Evolutionary conservation across 2,888 invertebrate genomes (phyloP).

Genomic region (Micoletzkya japonica): DNA sequence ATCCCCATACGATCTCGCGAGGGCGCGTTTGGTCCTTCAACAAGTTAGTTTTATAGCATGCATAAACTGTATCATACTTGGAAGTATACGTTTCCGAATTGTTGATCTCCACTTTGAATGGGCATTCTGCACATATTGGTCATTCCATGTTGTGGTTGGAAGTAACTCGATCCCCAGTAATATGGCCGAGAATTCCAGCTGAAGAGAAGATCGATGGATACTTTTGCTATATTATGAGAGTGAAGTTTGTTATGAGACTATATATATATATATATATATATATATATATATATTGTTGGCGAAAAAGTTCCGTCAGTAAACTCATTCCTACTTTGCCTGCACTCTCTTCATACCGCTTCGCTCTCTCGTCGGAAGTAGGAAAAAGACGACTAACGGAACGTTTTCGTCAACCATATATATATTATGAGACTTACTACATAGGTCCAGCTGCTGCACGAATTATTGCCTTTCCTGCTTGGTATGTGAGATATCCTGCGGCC

Average conservation of each 20-base stretch:
- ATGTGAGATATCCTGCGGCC: slow-evolving; percentile 61
- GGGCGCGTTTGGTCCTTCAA: slow-evolving; percentile 56
- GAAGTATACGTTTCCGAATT: slow-evolving; percentile 60
- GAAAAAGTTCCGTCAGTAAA: too few relatives aligned
- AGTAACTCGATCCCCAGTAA: slow-evolving; percentile 59
- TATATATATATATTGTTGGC: too few relatives aligned
- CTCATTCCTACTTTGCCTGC: too few relatives aligned
- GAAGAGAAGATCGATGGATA: slow-evolving; percentile 26
- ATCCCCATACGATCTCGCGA: slow-evolving; percentile 62
- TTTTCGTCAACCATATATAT: too few relatives aligned
- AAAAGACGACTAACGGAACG: too few relatives aligned
- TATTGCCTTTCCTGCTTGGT: slow-evolving; percentile 60
- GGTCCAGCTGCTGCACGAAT: slow-evolving; percentile 55
- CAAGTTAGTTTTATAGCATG: not conserved
- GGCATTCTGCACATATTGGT: slow-evolving; percentile 61
- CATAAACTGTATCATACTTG: slow-evolving; percentile 32
- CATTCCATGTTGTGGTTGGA: slow-evolving; percentile 43
- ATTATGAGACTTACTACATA: slow-evolving; percentile 54
- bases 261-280: too few relatives aligned
- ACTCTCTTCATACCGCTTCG: too few relatives aligned
- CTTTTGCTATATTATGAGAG: not conserved
- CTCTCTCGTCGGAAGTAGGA: too few relatives aligned
- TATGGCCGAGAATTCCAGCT: slow-evolving; percentile 59
- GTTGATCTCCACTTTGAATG: slow-evolving; percentile 51
- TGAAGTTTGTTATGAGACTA: not conserved